Evolutionary conservation across 2,113 vertebrate genomes (phyloP).

Genomic region (Pimephales promelas): DNA sequence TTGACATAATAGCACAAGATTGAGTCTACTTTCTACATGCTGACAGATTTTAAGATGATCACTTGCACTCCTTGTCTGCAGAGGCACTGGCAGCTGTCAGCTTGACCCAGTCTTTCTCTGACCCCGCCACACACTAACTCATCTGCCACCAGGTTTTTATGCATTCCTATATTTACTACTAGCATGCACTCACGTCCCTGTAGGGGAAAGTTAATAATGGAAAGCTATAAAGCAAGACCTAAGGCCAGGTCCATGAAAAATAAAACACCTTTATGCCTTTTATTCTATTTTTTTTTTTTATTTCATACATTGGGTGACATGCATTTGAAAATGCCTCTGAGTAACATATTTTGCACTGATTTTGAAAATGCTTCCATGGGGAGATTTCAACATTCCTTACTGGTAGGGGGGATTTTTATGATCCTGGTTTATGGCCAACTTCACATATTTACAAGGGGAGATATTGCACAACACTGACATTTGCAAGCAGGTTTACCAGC

Average conservation of each 20-base stretch:
- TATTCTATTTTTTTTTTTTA: neutral
- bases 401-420: constrained; percentile 1
- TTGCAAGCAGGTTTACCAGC: constrained; percentile 35
- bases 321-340: constrained; percentile 16
- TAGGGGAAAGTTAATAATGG: constrained; percentile 52
- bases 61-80: neutral
- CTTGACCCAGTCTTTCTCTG: constrained; percentile 18
- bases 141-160: constrained; percentile 46
- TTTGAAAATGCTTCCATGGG: neutral
- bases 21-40: neutral
- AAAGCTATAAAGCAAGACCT: constrained; percentile 41
- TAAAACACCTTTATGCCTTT: constrained; percentile 11
- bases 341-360: constrained; percentile 15
- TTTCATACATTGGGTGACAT: constrained; percentile 18
- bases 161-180: constrained; percentile 55
- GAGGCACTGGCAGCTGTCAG: neutral
- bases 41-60: neutral
- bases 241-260: constrained; percentile 13
- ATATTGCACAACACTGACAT: constrained; percentile 27
- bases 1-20: neutral
- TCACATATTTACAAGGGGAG: constrained; percentile 36
- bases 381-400: neutral
- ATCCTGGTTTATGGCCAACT: neutral
- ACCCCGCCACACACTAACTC: constrained; percentile 19
- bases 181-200: constrained; percentile 12